A percentile compares a stretch with the other conserved stretches of the same genome.
Conservation (phyloP, 2,888 invertebrate genomes). For the Clusia tigrina region DNA sequence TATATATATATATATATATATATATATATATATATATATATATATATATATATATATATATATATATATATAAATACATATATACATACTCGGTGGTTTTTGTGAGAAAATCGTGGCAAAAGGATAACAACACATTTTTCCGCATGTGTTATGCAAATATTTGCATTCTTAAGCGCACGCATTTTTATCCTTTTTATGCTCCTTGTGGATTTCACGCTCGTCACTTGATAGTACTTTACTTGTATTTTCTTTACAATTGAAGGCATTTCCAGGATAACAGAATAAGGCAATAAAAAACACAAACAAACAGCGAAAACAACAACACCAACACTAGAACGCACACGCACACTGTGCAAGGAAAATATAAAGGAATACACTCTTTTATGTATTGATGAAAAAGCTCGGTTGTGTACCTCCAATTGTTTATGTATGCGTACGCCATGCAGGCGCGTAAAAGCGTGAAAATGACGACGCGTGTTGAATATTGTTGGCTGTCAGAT, state of each 20-base stretch:
- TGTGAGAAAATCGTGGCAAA: neutral
- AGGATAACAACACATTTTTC: conserved; percentile 13
- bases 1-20: no score
- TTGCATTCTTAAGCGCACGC: conserved; percentile 46
- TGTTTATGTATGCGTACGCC: no score
- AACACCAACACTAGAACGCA: neutral
- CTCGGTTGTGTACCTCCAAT: no score
- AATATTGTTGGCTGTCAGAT: no score
- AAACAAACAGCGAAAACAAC: neutral
- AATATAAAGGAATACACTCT: no score
- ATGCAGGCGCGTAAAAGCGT: no score
- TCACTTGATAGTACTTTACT: neutral
- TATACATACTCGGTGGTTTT: neutral
- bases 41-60: neutral
- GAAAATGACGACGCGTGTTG: no score
- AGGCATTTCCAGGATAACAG: neutral
- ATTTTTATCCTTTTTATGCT: neutral
- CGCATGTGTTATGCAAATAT: conserved; percentile 58
- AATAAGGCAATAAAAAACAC: neutral
- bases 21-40: no score
- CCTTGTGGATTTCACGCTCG: neutral
- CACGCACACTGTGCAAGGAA: neutral
- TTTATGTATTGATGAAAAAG: no score
- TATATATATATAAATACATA: neutral
- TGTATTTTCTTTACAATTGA: neutral